Evolutionary conservation across 2,888 invertebrate species (phyloP).

Genomic region (Heliconius erato): DNA sequence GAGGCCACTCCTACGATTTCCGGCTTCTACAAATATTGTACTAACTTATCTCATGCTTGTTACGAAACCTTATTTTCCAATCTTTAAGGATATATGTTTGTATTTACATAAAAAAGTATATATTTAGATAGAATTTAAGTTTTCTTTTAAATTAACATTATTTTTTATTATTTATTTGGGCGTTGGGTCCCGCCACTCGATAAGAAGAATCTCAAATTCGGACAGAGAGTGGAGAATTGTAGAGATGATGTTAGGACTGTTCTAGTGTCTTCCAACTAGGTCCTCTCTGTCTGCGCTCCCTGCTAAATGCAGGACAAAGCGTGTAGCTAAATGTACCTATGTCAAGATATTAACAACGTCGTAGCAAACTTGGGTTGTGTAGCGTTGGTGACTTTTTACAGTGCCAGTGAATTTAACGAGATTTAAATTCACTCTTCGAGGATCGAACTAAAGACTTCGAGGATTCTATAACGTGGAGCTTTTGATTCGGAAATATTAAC

Average conservation of each 20-base stretch:
- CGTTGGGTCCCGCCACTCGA: too few relatives aligned
- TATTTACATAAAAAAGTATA: conserved; percentile 1
- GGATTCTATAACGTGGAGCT: too few relatives aligned
- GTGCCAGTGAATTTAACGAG: not conserved
- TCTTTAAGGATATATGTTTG: conserved; percentile 2
- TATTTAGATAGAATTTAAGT: not conserved
- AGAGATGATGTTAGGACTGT: too few relatives aligned
- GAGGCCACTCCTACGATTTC: conserved; percentile 65
- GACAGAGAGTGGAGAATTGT: too few relatives aligned
- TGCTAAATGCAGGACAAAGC: too few relatives aligned
- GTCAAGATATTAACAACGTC: not conserved
- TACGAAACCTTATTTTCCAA: conserved; percentile 28
- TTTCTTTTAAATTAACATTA: not conserved
- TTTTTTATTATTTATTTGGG: not conserved
- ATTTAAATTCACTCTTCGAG: too few relatives aligned
- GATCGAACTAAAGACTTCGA: too few relatives aligned
- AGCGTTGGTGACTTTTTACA: not conserved
- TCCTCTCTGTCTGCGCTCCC: too few relatives aligned
- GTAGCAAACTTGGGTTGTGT: not conserved
- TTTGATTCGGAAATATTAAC: too few relatives aligned
- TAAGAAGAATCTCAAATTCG: too few relatives aligned
- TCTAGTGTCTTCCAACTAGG: too few relatives aligned
- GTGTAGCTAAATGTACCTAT: not conserved
- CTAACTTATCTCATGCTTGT: conserved; percentile 50
- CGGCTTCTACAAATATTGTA: conserved; percentile 67